These are phyloP conservation scores for Diadema setosum DNA, from an alignment of 35 echinoderm and acorn worm genomes.

Conservation along the genomic window DNA sequence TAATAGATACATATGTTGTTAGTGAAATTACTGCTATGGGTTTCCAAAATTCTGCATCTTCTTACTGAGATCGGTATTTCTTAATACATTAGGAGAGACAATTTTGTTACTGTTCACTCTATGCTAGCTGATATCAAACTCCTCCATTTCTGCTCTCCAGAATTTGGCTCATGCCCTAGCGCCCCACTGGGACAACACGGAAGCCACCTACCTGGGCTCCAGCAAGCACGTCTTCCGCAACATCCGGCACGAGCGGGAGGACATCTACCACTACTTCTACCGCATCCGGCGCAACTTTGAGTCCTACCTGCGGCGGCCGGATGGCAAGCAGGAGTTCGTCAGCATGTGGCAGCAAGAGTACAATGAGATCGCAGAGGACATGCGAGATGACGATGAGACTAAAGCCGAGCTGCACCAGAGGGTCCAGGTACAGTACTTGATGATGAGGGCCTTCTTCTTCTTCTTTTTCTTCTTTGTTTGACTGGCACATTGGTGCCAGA, in stretches of 20 bases:
- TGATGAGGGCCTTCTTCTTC: not conserved
- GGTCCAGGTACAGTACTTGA: slow-evolving; percentile 50
- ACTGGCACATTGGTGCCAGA: not conserved
- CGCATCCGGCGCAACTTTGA: slow-evolving; percentile 86
- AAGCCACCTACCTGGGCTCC: slow-evolving; percentile 76
- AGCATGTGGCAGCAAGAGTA: slow-evolving; percentile 84
- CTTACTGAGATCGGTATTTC: too few species aligned
- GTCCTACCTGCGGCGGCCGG: slow-evolving; percentile 71
- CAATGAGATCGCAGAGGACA: slow-evolving; percentile 93
- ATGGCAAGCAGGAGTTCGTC: slow-evolving; percentile 87
- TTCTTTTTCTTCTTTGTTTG: not conserved
- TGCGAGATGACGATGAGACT: slow-evolving; percentile 96
- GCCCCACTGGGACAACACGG: slow-evolving; percentile 89
- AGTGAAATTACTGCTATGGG: too few species aligned
- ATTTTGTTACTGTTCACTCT: too few species aligned
- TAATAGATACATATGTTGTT: too few species aligned
- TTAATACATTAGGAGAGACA: too few species aligned
- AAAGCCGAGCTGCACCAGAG: slow-evolving; percentile 94
- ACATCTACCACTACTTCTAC: slow-evolving; percentile 96
- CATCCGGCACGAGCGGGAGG: slow-evolving; percentile 79
- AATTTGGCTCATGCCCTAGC: slow-evolving; percentile 55
- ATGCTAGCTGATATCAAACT: too few species aligned
- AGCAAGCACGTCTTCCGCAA: slow-evolving; percentile 79
- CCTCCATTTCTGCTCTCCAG: too few species aligned
- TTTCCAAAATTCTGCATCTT: too few species aligned